Percentiles rank a stretch among this genome's conserved stretches.
Evolutionary conservation across 2,113 vertebrate species (phyloP).

Genomic region (Piaya cayana): DNA sequence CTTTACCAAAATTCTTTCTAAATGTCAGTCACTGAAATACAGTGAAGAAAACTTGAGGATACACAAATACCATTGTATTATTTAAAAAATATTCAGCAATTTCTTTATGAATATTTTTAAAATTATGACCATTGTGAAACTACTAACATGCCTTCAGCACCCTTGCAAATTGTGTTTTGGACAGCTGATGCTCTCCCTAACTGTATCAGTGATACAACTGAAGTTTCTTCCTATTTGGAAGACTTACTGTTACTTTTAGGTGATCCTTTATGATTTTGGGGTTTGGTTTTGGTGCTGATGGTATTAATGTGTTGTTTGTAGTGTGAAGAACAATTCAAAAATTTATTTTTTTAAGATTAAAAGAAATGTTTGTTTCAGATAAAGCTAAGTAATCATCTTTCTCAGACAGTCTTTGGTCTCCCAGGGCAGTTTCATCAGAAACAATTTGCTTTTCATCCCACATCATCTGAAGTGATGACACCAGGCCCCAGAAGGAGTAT

Average conservation of each 20-base stretch:
- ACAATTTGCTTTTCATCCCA: not conserved
- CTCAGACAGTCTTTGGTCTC: not conserved
- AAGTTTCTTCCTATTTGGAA: not conserved
- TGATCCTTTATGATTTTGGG: no score
- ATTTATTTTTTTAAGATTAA: not conserved
- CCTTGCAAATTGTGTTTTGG: not conserved
- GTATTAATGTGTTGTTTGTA: not conserved
- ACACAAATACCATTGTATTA: not conserved
- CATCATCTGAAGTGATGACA: not conserved
- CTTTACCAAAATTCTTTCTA: not conserved
- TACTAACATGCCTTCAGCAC: not conserved
- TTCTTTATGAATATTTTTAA: not conserved
- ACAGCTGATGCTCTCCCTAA: not conserved
- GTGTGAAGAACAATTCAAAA: not conserved
- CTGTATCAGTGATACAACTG: not conserved
- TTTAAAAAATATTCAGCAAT: not conserved
- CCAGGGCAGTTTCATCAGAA: not conserved
- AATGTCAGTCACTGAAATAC: not conserved
- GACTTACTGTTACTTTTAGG: not conserved
- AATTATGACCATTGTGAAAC: not conserved
- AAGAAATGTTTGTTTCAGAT: not conserved
- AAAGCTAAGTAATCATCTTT: not conserved
- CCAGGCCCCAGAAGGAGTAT: not conserved
- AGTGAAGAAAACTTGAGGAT: not conserved
- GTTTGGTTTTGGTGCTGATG: not conserved